Evolutionary conservation across 2,888 invertebrate species (phyloP).

Genomic region (Colletes collaris): DNA sequence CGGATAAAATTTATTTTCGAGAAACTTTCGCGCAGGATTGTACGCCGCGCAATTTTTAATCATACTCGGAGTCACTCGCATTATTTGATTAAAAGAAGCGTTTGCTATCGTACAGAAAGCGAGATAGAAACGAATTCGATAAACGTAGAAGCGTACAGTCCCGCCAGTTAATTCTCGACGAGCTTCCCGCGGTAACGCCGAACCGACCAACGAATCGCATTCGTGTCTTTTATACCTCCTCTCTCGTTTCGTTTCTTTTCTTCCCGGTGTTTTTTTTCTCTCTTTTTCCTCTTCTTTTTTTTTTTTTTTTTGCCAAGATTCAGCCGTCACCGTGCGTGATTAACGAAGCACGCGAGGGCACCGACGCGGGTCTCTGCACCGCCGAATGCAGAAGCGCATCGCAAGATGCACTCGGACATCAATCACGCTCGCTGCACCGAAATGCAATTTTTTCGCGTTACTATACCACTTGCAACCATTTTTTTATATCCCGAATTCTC

Average conservation of each 20-base stretch:
- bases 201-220: slow-evolving; percentile 28
- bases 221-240: slow-evolving; percentile 30
- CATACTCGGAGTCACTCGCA: slow-evolving; percentile 1
- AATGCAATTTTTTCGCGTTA: slow-evolving; percentile 28
- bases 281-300: no score
- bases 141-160: slow-evolving; percentile 66
- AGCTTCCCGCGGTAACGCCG: neutral
- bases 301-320: slow-evolving; percentile 48
- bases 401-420: slow-evolving; percentile 21
- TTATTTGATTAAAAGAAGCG: slow-evolving; percentile 1
- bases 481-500: no score
- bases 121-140: slow-evolving; percentile 53
- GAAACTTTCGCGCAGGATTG: neutral
- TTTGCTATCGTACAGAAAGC: slow-evolving; percentile 18
- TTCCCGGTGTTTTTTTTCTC: no score
- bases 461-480: slow-evolving; percentile 3
- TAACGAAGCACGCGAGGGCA: slow-evolving; percentile 67
- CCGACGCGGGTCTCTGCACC: slow-evolving; percentile 29
- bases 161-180: slow-evolving; percentile 40
- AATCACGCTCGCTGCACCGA: slow-evolving; percentile 39
- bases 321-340: slow-evolving; percentile 64
- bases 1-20: no score
- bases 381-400: slow-evolving; percentile 28
- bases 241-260: neutral
- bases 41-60: slow-evolving; percentile 4